Base-by-base conservation (phyloP, 1,140 invertebrate species). In the Macrobrachium nipponense region DNA sequence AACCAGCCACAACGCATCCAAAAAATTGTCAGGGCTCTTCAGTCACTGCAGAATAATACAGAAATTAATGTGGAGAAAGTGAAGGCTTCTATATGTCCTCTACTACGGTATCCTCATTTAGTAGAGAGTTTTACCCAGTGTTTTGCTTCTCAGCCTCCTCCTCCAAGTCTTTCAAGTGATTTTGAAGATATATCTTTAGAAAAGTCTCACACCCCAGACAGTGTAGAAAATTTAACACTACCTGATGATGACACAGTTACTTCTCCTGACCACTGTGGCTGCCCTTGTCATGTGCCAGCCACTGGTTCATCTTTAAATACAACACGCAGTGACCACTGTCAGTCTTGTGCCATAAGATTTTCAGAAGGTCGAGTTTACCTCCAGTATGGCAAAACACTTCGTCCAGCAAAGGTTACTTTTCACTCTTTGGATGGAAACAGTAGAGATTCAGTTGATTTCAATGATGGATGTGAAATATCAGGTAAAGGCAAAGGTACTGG, bases 171-270 rank as follows among this genome's bases (percentile, higher is more conserved):
- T 61, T 66, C 60, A 59, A 79, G 66, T 80, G 84, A 86, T 36
- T 86, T 86, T 86, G 84, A 86, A 61, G 84, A 86, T 62, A 51
- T 86, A 27, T 44, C 51, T 12, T n/a, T 86, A 59, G 84, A 86
- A 12, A 64, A 72, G 17, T 70, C 76, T 20, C 77, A 43, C 36
- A 80, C 77, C 18, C 77, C 78, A 18, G 77, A 86, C 66, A 80
- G 84, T 73, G 51, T 80, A 76, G 84, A 86, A 60, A 80, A 70
- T 17, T 61, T 86, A 68, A 36, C 62, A 23, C 59, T 86, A 44
- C 68, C 64, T 11, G 77, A 86, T 75, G 84, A 86, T 80, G 77
- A 80, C 17, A 14, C 20, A 15, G 43, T 58, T 23, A 80, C 77
- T 43, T 80, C 84, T 14, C 84, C 84, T 7, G 78, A 72, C 18